Percentiles rank a stretch among this genome's conserved stretches.
Evolutionary conservation across 2,888 invertebrate genomes (phyloP).

Genomic region (Catotricha subobsoleta): DNA sequence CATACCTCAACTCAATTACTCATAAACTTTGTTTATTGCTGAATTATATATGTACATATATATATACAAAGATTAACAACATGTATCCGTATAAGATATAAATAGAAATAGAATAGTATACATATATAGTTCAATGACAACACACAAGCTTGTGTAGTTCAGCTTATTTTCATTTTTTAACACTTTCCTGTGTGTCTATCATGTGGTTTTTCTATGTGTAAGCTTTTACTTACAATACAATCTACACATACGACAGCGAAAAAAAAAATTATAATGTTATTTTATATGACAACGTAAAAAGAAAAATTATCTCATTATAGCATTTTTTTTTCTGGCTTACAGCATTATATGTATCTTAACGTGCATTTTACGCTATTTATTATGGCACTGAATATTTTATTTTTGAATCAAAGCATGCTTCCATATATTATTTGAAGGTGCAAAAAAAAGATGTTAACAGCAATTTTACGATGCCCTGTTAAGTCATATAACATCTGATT

Average conservation of each 20-base stretch:
- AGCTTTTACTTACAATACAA: not conserved
- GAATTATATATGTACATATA: slow-evolving; percentile 1
- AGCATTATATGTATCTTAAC: no score
- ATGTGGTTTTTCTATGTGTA: not conserved
- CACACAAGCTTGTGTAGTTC: not conserved
- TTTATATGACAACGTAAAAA: slow-evolving; percentile 3
- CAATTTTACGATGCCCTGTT: no score
- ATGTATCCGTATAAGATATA: not conserved
- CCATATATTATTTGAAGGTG: not conserved
- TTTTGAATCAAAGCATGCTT: not conserved
- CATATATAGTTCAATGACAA: no score
- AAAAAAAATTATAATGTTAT: not conserved
- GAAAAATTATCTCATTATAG: slow-evolving; percentile 4
- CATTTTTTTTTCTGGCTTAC: no score
- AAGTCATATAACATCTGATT: no score
- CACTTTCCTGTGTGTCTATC: not conserved
- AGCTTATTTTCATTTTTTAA: not conserved
- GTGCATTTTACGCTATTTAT: no score
- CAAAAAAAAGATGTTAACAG: no score
- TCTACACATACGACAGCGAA: not conserved
- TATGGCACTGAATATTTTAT: slow-evolving; percentile 3
- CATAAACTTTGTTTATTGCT: slow-evolving; percentile 3
- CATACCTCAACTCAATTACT: slow-evolving; percentile 4
- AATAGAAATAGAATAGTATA: no score
- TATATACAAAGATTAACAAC: not conserved